A percentile compares a stretch with the other conserved stretches of the same genome.
phyloP scores from a whole-genome alignment of 2,797 vertebrate genomes.

The Leptoclinus maculatus region DNA sequence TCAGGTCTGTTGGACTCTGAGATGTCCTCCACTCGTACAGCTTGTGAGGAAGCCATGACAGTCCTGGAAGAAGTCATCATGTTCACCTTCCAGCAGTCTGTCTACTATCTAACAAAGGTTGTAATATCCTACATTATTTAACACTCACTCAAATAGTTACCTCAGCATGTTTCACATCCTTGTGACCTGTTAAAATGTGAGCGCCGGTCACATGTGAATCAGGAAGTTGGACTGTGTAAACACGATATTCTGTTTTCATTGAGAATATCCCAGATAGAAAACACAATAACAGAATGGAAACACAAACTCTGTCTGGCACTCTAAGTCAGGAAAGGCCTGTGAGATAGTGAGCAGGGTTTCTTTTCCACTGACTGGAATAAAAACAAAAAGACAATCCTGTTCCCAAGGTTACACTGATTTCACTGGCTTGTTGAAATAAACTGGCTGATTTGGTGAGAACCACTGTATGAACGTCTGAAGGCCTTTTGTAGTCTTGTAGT shows the following conservation, averaged over 20 bases:
- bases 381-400: conserved; percentile 63
- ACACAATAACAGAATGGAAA: conserved; percentile 69
- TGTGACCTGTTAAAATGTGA: conserved; percentile 24
- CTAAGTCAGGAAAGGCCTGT: conserved; percentile 57
- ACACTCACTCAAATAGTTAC: background rate
- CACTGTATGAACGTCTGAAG: background rate
- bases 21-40: conserved; percentile 76
- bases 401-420: conserved; percentile 45
- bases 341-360: conserved; percentile 58
- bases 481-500: background rate
- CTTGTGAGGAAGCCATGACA: conserved; percentile 88
- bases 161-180: conserved; percentile 18
- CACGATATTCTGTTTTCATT: conserved; percentile 65
- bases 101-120: conserved; percentile 89
- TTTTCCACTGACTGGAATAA: conserved; percentile 59
- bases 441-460: conserved; percentile 24
- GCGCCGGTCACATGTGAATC: conserved; percentile 54
- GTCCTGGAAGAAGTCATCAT: conserved; percentile 89
- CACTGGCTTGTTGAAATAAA: conserved; percentile 18
- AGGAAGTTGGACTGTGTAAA: conserved; percentile 69
- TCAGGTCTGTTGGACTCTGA: conserved; percentile 76
- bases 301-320: conserved; percentile 27
- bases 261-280: conserved; percentile 66
- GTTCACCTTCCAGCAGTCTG: conserved; percentile 89
- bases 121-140: background rate